A percentile compares a stretch with the other conserved stretches of the same genome.
These are phyloP conservation scores for Oscheius sp. DNA, from an alignment of 2,888 invertebrate genomes.

Conservation along the genomic window DNA sequence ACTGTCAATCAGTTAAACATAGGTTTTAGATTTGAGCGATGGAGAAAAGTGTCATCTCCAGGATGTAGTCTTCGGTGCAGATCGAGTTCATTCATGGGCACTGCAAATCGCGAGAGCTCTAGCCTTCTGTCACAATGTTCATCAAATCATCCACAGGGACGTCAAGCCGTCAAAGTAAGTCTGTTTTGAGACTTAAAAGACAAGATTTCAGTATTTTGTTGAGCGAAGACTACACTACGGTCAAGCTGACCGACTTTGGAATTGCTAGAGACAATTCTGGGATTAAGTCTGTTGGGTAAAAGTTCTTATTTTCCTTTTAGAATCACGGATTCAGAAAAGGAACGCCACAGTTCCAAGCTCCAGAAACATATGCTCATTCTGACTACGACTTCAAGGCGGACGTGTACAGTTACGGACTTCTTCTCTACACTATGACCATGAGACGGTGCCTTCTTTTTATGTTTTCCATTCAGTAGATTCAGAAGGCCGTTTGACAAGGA, in stretches of 20 bases:
- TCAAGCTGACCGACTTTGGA: slow-evolving; percentile 16
- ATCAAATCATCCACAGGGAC: slow-evolving; percentile 16
- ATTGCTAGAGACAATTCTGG: slow-evolving; percentile 20
- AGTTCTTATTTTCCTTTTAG: neutral
- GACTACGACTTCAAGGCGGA: slow-evolving; percentile 20
- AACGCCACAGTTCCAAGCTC: slow-evolving; percentile 24
- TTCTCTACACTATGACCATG: slow-evolving; percentile 8
- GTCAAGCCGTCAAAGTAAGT: slow-evolving; percentile 18
- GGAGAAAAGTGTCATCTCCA: neutral
- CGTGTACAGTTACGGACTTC: slow-evolving; percentile 13
- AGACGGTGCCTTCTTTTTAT: neutral
- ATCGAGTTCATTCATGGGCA: slow-evolving; percentile 20
- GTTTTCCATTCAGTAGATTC: neutral
- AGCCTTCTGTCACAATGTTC: slow-evolving; percentile 19
- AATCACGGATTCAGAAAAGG: slow-evolving; percentile 9
- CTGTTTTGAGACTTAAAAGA: neutral
- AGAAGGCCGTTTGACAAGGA: slow-evolving; percentile 9
- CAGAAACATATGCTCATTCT: neutral
- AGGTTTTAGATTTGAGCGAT: neutral
- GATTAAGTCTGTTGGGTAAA: slow-evolving; percentile 13
- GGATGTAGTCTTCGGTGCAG: neutral
- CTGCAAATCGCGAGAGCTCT: slow-evolving; percentile 17
- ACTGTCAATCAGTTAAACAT: neutral
- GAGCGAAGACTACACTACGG: slow-evolving; percentile 2
- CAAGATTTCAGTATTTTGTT: slow-evolving; percentile 8